Conservation (phyloP, 2,888 invertebrate genomes). For the Germaria angustata region DNA sequence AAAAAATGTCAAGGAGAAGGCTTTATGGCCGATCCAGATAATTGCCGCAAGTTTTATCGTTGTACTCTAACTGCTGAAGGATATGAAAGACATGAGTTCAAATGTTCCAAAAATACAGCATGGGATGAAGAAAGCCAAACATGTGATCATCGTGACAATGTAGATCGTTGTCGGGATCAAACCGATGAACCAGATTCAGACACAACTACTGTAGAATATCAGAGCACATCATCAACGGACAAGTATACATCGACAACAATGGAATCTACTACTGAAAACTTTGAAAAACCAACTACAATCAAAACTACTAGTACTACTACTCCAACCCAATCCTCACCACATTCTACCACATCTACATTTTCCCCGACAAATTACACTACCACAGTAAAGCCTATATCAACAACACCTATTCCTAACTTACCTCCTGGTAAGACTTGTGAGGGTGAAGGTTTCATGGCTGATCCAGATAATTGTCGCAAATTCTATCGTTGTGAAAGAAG, state of each 20-base stretch:
- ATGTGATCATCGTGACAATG: conserved; percentile 82
- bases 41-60: conserved; percentile 83
- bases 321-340: too few relatives aligned
- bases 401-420: conserved; percentile 73
- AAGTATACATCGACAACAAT: conserved; percentile 57
- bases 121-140: conserved; percentile 85
- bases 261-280: conserved; percentile 68
- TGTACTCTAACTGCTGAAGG: conserved; percentile 82
- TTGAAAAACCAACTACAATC: conserved; percentile 56
- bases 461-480: conserved; percentile 82
- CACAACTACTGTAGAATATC: conserved; percentile 65
- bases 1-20: conserved; percentile 82
- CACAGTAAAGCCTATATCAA: conserved; percentile 68
- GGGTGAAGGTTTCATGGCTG: conserved; percentile 84
- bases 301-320: conserved; percentile 48
- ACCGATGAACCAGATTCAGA: conserved; percentile 66
- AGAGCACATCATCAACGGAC: conserved; percentile 45
- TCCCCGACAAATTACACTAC: conserved; percentile 68
- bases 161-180: conserved; percentile 74
- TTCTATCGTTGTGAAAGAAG: conserved; percentile 83
- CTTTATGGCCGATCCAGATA: conserved; percentile 83
- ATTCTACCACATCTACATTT: conserved; percentile 31
- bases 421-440: conserved; percentile 80
- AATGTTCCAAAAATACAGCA: conserved; percentile 85
- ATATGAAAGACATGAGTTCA: conserved; percentile 80